These are phyloP conservation scores for Petrolisthes cinctipes DNA, from an alignment of 2,888 invertebrate genomes.

Conservation along the genomic window DNA sequence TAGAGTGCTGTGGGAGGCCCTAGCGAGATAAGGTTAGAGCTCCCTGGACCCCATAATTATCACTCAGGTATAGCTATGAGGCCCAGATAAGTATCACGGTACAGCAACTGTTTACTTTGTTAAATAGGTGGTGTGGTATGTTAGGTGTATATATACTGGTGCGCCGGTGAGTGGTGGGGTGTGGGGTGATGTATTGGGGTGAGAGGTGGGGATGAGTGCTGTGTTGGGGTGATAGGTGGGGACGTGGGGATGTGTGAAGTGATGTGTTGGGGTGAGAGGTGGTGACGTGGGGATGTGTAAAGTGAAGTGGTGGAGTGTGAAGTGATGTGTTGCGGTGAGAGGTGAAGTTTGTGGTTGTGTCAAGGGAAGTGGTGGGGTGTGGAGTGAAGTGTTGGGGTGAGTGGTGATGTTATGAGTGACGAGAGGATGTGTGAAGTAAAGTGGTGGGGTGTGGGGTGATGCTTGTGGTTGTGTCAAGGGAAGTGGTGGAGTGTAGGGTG, in stretches of 20 bases:
- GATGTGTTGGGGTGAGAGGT: not conserved
- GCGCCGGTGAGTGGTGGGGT: not conserved
- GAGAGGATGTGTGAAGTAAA: too few relatives aligned
- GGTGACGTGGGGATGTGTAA: not conserved
- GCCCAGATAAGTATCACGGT: too few relatives aligned
- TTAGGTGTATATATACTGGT: not conserved
- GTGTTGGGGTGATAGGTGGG: not conserved
- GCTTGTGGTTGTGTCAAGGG: not conserved
- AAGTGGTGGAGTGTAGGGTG: not conserved
- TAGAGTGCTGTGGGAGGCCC: too few relatives aligned
- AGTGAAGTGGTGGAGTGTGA: not conserved
- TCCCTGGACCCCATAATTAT: too few relatives aligned
- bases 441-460: not conserved
- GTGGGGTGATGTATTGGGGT: not conserved
- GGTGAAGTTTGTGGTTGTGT: constrained; percentile 11
- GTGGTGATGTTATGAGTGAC: too few relatives aligned
- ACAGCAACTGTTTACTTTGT: too few relatives aligned
- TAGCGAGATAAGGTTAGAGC: too few relatives aligned
- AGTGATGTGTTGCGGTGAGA: not conserved
- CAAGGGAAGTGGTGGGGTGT: not conserved
- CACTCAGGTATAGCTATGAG: too few relatives aligned
- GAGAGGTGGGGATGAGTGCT: not conserved
- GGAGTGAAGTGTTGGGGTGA: not conserved
- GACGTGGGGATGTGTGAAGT: not conserved
- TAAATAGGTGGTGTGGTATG: not conserved